These are phyloP conservation scores for Darevskia mixta DNA, from an alignment of 2,797 vertebrate species.

Conservation along the genomic window DNA sequence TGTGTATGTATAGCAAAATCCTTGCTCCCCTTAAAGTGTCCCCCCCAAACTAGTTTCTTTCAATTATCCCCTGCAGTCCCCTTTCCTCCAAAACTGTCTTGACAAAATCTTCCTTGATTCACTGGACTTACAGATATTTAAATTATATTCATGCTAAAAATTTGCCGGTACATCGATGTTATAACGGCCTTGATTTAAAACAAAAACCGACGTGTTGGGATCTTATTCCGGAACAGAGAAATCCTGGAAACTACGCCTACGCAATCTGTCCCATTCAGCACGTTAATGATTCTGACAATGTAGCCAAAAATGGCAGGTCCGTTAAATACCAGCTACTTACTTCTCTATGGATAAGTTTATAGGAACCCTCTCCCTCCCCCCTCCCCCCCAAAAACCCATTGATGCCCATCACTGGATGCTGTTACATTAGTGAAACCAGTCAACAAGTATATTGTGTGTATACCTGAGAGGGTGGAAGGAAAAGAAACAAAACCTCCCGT, in stretches of 20 bases:
- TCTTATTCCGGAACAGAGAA: neutral
- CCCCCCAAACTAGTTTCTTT: neutral
- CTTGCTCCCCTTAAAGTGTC: neutral
- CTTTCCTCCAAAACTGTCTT: too few relatives aligned
- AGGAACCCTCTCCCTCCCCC: too few relatives aligned
- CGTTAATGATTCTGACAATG: neutral
- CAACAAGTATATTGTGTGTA: neutral
- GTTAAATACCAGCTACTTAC: conserved; percentile 56
- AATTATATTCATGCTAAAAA: neutral
- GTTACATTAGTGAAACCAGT: neutral
- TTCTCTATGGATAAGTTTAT: conserved; percentile 1
- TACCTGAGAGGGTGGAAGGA: too few relatives aligned
- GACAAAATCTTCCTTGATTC: too few relatives aligned
- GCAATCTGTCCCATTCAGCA: neutral
- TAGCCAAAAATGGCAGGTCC: conserved; percentile 53
- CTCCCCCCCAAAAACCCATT: too few relatives aligned
- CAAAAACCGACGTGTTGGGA: neutral
- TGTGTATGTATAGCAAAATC: neutral
- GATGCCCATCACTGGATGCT: neutral
- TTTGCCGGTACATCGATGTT: neutral
- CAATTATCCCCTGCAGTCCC: neutral
- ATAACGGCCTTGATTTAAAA: neutral
- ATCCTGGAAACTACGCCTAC: neutral
- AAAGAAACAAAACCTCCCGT: neutral
- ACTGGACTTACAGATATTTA: too few relatives aligned